Base-by-base conservation (phyloP, 2,113 vertebrate species). In the Corydoras maculifer region DNA sequence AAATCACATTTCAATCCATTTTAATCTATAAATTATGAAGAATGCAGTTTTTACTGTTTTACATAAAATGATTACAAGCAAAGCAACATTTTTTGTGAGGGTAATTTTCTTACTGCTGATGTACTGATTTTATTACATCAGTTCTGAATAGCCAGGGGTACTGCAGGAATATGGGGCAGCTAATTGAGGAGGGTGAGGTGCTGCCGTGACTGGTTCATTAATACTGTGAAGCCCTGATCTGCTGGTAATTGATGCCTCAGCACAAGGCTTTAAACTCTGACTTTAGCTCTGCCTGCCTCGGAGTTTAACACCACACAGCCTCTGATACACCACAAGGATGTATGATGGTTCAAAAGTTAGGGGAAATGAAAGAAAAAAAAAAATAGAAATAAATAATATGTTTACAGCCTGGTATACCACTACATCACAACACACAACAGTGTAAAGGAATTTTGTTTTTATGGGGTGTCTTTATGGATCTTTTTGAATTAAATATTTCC, bases 231-330 rank as follows among this genome's bases (percentile, higher is more conserved):
- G 50, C 12, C 32, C 13, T 35, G 58, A 58, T 11, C 66, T 69
- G 57, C 75, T 62, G 31, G 50, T 73, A 65, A 65, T 61, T 77
- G 60, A 73, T 77, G 75, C 53, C 62, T 58, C 70, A 73, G 70
- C 60, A 77, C 65, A 69, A 73, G 50, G 62, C 32, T 77, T 65
- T 69, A 77, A 69, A 77, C 65, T 74, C 65, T 62, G 58, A 62
- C 65, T 74, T 32, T 48, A 68, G 31, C 57, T n/a, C 31, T 77
- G 60, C 65, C 62, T 59, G 54, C 60, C 67, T 77, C 53, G 63
- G 65, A 68, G 75, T 69, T 76, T 73, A 66, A 65, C 63, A 59
- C 55, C 51, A 58, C 70, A 73, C 64, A 43, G 35, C 4, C 70
- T 68, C 54, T 59, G 75, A 65, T 73, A 50, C 65, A 73, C 48